Conservation (phyloP, 2,888 invertebrate genomes). For the Ganaspis brasiliensis region DNA sequence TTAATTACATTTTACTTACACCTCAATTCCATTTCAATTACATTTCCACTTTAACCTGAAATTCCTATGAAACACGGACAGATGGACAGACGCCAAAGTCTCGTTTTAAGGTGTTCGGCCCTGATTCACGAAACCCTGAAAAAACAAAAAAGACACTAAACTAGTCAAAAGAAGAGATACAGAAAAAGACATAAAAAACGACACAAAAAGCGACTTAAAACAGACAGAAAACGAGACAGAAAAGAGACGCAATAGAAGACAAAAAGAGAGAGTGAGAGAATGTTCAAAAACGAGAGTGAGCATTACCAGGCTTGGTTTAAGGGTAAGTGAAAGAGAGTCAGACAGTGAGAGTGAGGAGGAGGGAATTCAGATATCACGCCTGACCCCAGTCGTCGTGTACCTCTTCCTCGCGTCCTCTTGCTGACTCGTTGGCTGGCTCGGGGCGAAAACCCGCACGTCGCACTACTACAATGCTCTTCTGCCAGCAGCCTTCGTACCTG, state of each 20-base stretch:
- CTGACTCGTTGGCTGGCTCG: conserved; percentile 60
- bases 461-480: conserved; percentile 57
- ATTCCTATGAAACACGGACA: too few species aligned
- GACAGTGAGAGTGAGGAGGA: conserved; percentile 50
- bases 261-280: neutral
- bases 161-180: too few species aligned
- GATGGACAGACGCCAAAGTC: too few species aligned
- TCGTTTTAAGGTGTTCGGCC: too few species aligned
- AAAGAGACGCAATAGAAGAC: too few species aligned
- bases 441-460: conserved; percentile 63
- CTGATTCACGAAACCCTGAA: too few species aligned
- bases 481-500: conserved; percentile 44
- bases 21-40: too few species aligned
- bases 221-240: conserved; percentile 46
- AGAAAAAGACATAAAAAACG: too few species aligned
- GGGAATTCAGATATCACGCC: conserved; percentile 66
- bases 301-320: conserved; percentile 19
- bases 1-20: too few species aligned
- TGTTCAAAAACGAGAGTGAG: conserved; percentile 35
- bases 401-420: conserved; percentile 53
- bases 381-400: conserved; percentile 62
- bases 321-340: conserved; percentile 54
- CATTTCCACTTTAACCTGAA: too few species aligned
- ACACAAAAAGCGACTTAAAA: too few species aligned
- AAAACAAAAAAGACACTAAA: too few species aligned